Percentiles rank a stretch among this genome's conserved stretches.
Conservation (phyloP, 2,888 invertebrate species). For the Drosophila anomelani region DNA sequence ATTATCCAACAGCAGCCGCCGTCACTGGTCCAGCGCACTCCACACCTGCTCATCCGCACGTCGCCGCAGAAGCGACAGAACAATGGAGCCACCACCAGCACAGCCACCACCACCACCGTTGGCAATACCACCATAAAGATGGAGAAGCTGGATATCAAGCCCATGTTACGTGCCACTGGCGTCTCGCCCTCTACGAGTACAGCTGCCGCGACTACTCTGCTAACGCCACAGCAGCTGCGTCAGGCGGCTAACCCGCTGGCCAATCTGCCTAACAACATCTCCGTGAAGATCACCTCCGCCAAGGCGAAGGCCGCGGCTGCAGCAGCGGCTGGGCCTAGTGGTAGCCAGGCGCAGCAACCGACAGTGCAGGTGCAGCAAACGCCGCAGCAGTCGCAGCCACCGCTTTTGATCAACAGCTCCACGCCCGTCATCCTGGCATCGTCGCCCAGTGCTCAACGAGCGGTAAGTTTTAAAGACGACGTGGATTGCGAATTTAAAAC, state of each 20-base stretch:
- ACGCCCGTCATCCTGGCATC: constrained; percentile 82
- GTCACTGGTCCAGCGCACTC: constrained; percentile 51
- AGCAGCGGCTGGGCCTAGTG: constrained; percentile 37
- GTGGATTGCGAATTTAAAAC: not conserved
- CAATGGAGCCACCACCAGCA: constrained; percentile 25
- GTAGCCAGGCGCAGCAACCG: constrained; percentile 50
- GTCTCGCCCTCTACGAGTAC: constrained; percentile 52
- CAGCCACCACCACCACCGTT: constrained; percentile 64
- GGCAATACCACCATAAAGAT: constrained; percentile 80
- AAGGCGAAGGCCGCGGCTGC: constrained; percentile 76
- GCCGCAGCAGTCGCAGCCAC: constrained; percentile 75
- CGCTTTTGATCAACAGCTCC: constrained; percentile 82
- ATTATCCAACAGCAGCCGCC: constrained; percentile 63
- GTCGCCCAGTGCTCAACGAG: constrained; percentile 74
- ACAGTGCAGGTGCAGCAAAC: constrained; percentile 64
- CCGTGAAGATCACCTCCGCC: constrained; percentile 83
- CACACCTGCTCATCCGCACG: constrained; percentile 70
- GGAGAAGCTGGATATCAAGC: constrained; percentile 83
- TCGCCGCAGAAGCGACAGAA: constrained; percentile 46
- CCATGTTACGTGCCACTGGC: constrained; percentile 61
- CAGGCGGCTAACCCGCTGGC: constrained; percentile 79
- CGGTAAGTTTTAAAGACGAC: constrained; percentile 50
- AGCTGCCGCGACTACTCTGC: constrained; percentile 56
- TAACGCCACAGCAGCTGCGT: constrained; percentile 75
- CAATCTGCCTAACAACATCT: constrained; percentile 83